Conservation (phyloP, 2,113 vertebrate genomes). For the Albula goreensis region DNA sequence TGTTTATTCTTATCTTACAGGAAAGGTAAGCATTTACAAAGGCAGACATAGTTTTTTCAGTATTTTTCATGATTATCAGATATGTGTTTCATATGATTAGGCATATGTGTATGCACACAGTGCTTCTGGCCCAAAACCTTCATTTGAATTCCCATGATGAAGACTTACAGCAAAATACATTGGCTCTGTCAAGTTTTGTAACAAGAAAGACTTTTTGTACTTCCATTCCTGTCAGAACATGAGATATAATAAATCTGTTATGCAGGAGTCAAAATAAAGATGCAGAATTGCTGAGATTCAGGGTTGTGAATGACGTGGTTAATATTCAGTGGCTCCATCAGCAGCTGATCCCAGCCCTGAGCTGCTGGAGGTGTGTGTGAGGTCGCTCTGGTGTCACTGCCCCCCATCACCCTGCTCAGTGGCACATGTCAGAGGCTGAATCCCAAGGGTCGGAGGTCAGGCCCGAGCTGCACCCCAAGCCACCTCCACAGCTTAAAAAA, state of each 20-base stretch:
- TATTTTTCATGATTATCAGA: neutral
- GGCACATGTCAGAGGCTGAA: conserved; percentile 65
- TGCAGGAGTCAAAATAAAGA: neutral
- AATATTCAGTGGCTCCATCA: neutral
- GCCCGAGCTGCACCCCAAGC: conserved; percentile 45
- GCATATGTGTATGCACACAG: neutral
- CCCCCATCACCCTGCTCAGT: conserved; percentile 66
- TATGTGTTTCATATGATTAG: neutral
- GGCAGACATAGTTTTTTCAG: too few relatives aligned
- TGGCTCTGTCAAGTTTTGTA: neutral
- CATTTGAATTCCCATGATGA: neutral
- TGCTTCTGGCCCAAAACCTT: too few relatives aligned
- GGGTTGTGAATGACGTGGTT: neutral
- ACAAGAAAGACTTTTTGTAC: neutral
- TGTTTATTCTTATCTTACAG: too few relatives aligned
- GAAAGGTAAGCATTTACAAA: too few relatives aligned
- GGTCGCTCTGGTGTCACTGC: neutral
- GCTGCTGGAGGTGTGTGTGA: neutral
- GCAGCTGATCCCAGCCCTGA: neutral
- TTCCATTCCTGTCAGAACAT: neutral
- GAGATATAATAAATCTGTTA: too few relatives aligned
- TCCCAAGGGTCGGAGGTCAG: conserved; percentile 69
- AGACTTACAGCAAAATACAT: neutral
- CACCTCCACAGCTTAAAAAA: conserved; percentile 57
- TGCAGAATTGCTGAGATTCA: neutral